phyloP scores from a whole-genome alignment of 2,888 invertebrate genomes.

The Drosophila ezoana region DNA sequence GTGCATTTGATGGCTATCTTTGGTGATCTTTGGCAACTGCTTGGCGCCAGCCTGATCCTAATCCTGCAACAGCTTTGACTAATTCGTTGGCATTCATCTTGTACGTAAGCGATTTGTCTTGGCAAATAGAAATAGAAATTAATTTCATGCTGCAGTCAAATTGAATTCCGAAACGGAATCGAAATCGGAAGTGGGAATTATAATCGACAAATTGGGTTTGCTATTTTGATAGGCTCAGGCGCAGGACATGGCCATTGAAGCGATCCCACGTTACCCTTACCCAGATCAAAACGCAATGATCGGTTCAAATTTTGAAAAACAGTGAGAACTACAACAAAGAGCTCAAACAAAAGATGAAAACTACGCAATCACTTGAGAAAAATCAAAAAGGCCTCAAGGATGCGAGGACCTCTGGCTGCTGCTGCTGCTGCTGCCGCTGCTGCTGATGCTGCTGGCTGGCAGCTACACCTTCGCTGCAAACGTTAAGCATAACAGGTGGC shows the following conservation, averaged over 20 bases:
- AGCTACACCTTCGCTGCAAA: conserved; percentile 30
- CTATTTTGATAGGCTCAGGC: conserved; percentile 66
- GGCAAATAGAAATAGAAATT: conserved; percentile 36
- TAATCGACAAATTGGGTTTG: conserved; percentile 81
- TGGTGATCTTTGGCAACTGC: conserved; percentile 53
- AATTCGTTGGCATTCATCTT: conserved; percentile 54
- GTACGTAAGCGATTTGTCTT: conserved; percentile 30
- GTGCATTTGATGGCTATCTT: conserved; percentile 61
- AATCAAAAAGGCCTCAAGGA: conserved; percentile 73
- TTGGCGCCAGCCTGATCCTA: conserved; percentile 55
- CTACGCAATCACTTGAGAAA: conserved; percentile 82
- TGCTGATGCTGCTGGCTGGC: conserved; percentile 29
- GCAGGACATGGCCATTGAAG: conserved; percentile 2
- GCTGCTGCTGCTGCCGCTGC: conserved; percentile 18
- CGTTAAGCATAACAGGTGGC: conserved; percentile 79
- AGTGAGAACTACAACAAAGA: conserved; percentile 69
- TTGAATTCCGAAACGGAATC: conserved; percentile 1
- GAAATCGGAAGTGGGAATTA: conserved; percentile 79
- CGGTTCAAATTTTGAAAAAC: conserved; percentile 82
- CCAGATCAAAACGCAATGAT: conserved; percentile 69
- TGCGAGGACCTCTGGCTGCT: conserved; percentile 63
- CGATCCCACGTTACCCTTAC: conserved; percentile 70
- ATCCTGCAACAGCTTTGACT: conserved; percentile 31
- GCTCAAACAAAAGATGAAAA: conserved; percentile 69
- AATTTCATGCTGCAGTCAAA: conserved; percentile 63